Evolutionary conservation across 2,888 invertebrate genomes (phyloP).

Genomic region (Drosophila heteroneura): DNA sequence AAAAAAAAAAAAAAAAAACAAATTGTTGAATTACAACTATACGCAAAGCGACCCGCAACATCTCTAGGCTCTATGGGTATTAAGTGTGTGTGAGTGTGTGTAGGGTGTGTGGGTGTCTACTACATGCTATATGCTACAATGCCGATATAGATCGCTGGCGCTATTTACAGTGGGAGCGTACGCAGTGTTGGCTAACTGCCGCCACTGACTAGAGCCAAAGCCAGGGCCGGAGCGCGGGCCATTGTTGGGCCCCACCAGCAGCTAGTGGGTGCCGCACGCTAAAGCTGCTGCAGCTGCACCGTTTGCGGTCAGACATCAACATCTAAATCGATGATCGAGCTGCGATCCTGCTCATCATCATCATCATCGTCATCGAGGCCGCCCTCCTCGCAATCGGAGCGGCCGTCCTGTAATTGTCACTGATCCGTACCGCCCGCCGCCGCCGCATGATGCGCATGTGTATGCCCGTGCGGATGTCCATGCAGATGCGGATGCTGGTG

Average conservation of each 20-base stretch:
- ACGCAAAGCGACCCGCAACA: conserved; percentile 63
- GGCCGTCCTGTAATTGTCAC: conserved; percentile 85
- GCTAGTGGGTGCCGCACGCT: conserved; percentile 56
- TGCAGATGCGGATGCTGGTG: conserved; percentile 55
- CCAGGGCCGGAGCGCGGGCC: conserved; percentile 31
- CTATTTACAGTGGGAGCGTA: conserved; percentile 51
- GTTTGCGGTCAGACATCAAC: conserved; percentile 85
- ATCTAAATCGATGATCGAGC: conserved; percentile 85
- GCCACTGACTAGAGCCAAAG: conserved; percentile 26
- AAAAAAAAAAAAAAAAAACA: conserved; percentile 32
- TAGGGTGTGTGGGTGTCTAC: conserved; percentile 19
- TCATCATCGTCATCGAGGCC: conserved; percentile 77
- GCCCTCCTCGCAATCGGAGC: conserved; percentile 73
- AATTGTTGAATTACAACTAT: conserved; percentile 36
- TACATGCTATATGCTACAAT: conserved; percentile 61
- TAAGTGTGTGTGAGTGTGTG: conserved; percentile 26
- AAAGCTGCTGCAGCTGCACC: conserved; percentile 64
- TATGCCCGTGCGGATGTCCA: conserved; percentile 48
- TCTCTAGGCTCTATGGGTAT: conserved; percentile 62
- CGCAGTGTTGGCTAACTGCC: conserved; percentile 54
- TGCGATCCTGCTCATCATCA: conserved; percentile 81
- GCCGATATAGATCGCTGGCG: conserved; percentile 44
- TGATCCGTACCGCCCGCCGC: conserved; percentile 79
- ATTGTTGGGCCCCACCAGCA: conserved; percentile 23
- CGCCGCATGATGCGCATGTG: conserved; percentile 56